Percentiles rank a stretch among this genome's conserved stretches.
Conservation (phyloP, 1,140 invertebrate species). For the Drosophila bipectinata region DNA sequence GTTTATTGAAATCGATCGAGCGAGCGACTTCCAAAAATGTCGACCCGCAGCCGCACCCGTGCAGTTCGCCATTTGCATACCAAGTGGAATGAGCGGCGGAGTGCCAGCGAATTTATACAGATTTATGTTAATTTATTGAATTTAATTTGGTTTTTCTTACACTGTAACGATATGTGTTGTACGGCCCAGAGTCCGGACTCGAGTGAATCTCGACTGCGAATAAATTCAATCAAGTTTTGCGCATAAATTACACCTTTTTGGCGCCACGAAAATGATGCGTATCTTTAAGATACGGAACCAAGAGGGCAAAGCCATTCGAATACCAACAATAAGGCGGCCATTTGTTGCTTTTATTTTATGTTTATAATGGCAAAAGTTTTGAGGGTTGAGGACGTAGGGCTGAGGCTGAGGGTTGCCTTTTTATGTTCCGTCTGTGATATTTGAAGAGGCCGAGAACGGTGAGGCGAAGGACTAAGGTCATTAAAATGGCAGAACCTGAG, state of each 20-base stretch:
- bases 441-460: slow-evolving; percentile 34
- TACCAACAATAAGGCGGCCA: slow-evolving; percentile 40
- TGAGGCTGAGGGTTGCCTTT: slow-evolving; percentile 27
- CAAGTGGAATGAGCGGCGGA: slow-evolving; percentile 36
- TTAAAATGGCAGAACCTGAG: slow-evolving; percentile 49
- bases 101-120: slow-evolving; percentile 45
- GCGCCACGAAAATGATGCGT: slow-evolving; percentile 22
- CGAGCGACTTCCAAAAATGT: slow-evolving; percentile 8
- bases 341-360: slow-evolving; percentile 62
- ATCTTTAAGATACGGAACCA: slow-evolving; percentile 18
- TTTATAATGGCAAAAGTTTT: slow-evolving; percentile 76
- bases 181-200: background rate
- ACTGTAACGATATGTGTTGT: slow-evolving; percentile 41
- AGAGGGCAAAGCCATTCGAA: slow-evolving; percentile 21
- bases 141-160: slow-evolving; percentile 65
- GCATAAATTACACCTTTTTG: slow-evolving; percentile 69
- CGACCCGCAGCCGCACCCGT: slow-evolving; percentile 2
- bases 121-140: slow-evolving; percentile 81
- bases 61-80: slow-evolving; percentile 56
- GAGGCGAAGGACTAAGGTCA: slow-evolving; percentile 27
- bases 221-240: slow-evolving; percentile 72
- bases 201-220: slow-evolving; percentile 47
- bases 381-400: slow-evolving; percentile 15
- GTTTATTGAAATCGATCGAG: slow-evolving; percentile 76
- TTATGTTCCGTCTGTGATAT: slow-evolving; percentile 34